Base-by-base conservation (phyloP, 2,113 vertebrate genomes). In the Acrocephalus arundinaceus region DNA sequence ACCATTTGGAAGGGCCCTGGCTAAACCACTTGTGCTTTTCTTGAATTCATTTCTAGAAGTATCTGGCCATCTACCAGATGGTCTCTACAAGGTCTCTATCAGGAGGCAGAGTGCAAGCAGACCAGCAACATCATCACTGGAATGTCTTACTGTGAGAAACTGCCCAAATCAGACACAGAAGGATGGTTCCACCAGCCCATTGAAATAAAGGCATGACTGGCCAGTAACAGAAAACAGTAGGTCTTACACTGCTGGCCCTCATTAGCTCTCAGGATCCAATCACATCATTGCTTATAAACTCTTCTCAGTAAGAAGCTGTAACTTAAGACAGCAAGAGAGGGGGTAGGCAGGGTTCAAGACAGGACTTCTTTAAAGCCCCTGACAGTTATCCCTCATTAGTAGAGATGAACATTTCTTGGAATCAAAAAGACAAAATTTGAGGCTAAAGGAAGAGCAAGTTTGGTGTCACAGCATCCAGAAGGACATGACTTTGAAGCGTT, bases 341-440 rank as follows among this genome's bases (percentile, higher is more conserved):
- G 70, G 10, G 33, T n/a, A 94, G 31, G 72, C 30, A 91, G 33
- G 21, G 63, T 41, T 96, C 73, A 83, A 80, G 13, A 85, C 33
- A 91, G 63, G 46, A 90, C 65, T 74, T 73, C 43, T 91, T 94
- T 81, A 94, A 88, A 88, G 57, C 11, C 51, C 28, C 61, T 78
- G 68, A 92, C 80, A 90, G 61, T 65, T 91, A 95, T 84, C 90
- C 45, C 70, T 93, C 88, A 93, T 96, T 93, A 96, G 72, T 35
- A 91, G n/a, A 96, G 52, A 95, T 2, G 61, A 91, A 52, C 76
- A 54, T 57, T 86, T 88, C 63, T 90, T 27, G 7, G 37, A 93
- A 91, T 90, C 82, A 94, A 80, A 94, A 85, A 67, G 68, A 90
- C 48, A 90, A 93, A 84, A 90, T 81, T 3, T 91, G 72, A 92